Evolutionary conservation across 2,113 vertebrate genomes (phyloP), one percentile per base, ranked within the genome.

Genomic region (Epinephelus lanceolatus): DNA sequence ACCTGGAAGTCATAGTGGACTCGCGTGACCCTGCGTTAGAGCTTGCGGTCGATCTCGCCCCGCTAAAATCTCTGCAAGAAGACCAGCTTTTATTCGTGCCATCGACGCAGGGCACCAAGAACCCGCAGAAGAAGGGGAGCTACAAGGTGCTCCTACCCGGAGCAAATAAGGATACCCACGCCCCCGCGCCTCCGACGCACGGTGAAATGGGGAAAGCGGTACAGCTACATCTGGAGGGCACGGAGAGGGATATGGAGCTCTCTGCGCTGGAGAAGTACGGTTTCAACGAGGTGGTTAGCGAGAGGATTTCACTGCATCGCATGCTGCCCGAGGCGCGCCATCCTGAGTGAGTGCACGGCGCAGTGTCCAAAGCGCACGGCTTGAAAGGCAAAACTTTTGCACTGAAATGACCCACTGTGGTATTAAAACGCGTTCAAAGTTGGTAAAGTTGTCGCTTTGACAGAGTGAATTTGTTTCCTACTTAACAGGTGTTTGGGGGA

Each of bases 281-380:
- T 15, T 96, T 96, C 59, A 94, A 95, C 27, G 93, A 96, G 73
- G 92, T 12, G 8, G 85, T 94, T 66, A 96, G 95, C 40, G 93
- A 95, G 86, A 89, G 60, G 79, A 89, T 95, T 23, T 89, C 96
- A 4, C 87, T 95, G 76, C 96, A 86, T 83, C 94, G 96, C 86
- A 88, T 87, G 18, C 94, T 96, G 88, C 96, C 97, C 0, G 97
- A 97, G 85, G 87, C 86, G 78, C 96, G 96, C 55, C 95, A 97
- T 73, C 95, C 95, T 0, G 93, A 95, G 97, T 98, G 94, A 98
- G 97, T 96, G 94, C 14, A 19, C 42, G 13, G 18, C 14, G 6
- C 52, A 27, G 27, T 53, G 33, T 47, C 67, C 27, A 45, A 17
- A 52, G 53, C 51, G 66, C 78, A 63, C 12, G 17, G 11, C 9